Percentiles rank a stretch among this genome's conserved stretches.
Evolutionary conservation across 37 sponge, comb jelly and placozoan genomes (phyloP).

Genomic region (Agelas oroides): DNA sequence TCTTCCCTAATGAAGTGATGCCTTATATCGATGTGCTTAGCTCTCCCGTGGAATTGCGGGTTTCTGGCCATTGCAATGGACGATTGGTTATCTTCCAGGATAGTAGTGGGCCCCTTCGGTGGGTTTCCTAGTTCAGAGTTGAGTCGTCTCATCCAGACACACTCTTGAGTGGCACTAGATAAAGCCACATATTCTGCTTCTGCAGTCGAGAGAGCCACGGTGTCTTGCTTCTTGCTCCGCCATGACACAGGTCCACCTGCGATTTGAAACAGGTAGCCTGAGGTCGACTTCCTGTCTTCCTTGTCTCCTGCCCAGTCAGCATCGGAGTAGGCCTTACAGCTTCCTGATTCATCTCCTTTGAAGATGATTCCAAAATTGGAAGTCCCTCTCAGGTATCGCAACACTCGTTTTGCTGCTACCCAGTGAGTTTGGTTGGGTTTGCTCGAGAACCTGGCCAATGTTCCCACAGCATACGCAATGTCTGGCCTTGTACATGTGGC

Average conservation of each 20-base stretch:
- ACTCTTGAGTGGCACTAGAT: slow-evolving; percentile 5
- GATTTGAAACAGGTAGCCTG: slow-evolving; percentile 29
- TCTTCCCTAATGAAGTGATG: slow-evolving; percentile 39
- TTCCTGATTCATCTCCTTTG: slow-evolving; percentile 17
- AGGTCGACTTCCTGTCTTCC: slow-evolving; percentile 44
- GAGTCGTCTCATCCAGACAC: background rate
- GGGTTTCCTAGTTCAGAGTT: background rate
- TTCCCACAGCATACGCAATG: slow-evolving; percentile 26
- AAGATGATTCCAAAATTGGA: slow-evolving; percentile 21
- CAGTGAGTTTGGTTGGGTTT: slow-evolving; percentile 43
- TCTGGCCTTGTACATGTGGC: slow-evolving; percentile 45
- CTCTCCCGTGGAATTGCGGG: slow-evolving; percentile 27
- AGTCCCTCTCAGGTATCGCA: slow-evolving; percentile 54
- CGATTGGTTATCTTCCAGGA: slow-evolving; percentile 35
- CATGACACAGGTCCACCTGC: slow-evolving; percentile 14
- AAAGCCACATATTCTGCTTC: slow-evolving; percentile 36
- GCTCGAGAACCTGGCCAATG: slow-evolving; percentile 15
- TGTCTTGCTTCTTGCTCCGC: slow-evolving; percentile 14
- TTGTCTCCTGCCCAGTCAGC: slow-evolving; percentile 49
- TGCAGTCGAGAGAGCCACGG: slow-evolving; percentile 12
- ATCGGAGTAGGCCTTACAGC: slow-evolving; percentile 5
- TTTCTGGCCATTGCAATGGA: slow-evolving; percentile 46
- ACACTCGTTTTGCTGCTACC: slow-evolving; percentile 35
- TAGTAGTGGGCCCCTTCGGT: slow-evolving; percentile 10
- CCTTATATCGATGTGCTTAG: slow-evolving; percentile 56